Conservation (phyloP, 2,113 vertebrate genomes). For the Calcarius ornatus region DNA sequence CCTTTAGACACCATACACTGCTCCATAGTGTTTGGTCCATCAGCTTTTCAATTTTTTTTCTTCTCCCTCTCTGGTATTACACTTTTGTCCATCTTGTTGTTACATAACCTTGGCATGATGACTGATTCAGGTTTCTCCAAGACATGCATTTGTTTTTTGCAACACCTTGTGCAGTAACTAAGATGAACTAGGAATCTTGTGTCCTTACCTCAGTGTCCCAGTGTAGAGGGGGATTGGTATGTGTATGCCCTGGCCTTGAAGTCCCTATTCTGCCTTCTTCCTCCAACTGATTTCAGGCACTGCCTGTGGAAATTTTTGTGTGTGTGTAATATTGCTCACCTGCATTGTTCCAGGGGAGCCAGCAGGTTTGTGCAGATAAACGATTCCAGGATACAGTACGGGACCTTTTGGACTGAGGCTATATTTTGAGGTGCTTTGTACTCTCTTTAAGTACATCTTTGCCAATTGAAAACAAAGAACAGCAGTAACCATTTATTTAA, state of each 20-base stretch:
- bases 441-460: not conserved
- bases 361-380: not conserved
- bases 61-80: not conserved
- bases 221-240: not conserved
- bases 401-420: not conserved
- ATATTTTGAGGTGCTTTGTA: not conserved
- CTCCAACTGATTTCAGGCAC: not conserved
- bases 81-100: not conserved
- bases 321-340: not conserved
- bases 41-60: not conserved
- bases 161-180: not conserved
- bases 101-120: not conserved
- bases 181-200: not conserved
- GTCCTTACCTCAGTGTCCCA: not conserved
- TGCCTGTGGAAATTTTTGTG: not conserved
- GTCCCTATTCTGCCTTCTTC: not conserved
- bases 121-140: not conserved
- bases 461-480: not conserved
- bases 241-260: not conserved
- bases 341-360: not conserved
- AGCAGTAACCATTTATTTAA: not conserved
- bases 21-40: not conserved
- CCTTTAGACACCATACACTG: not conserved
- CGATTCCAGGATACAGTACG: not conserved
- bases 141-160: not conserved